Conservation (phyloP, 2,113 vertebrate species). For the Dasyornis broadbenti region DNA sequence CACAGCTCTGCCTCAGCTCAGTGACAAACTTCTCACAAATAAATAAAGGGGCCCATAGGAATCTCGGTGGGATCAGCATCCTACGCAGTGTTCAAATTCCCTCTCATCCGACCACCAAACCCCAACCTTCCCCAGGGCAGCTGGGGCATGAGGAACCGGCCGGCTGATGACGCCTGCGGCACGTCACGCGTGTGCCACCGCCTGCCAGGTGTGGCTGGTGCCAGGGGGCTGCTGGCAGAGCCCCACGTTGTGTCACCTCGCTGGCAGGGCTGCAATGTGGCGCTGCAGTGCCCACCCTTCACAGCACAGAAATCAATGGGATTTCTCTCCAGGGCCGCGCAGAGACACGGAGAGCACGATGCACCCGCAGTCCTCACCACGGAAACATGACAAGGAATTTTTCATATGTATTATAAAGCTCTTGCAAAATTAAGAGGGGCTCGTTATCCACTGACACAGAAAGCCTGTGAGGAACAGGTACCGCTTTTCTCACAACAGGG, state of each 20-base stretch:
- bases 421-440: neutral
- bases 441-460: neutral
- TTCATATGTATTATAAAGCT: neutral
- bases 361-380: rapidly evolving
- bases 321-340: rapidly evolving
- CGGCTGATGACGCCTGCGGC: rapidly evolving
- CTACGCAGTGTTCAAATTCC: rapidly evolving
- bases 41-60: rapidly evolving
- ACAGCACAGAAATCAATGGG: neutral
- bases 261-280: neutral
- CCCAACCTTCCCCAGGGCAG: rapidly evolving
- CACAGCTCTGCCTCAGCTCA: neutral
- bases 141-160: rapidly evolving
- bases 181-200: rapidly evolving
- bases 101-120: neutral
- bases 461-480: neutral
- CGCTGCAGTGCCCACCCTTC: rapidly evolving
- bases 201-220: neutral
- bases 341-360: rapidly evolving
- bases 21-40: neutral
- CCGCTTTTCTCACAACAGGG: neutral
- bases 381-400: neutral
- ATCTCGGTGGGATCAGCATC: neutral
- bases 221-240: neutral
- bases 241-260: rapidly evolving